Conservation (phyloP, 2,888 invertebrate species). For the Microplitis manilae region DNA sequence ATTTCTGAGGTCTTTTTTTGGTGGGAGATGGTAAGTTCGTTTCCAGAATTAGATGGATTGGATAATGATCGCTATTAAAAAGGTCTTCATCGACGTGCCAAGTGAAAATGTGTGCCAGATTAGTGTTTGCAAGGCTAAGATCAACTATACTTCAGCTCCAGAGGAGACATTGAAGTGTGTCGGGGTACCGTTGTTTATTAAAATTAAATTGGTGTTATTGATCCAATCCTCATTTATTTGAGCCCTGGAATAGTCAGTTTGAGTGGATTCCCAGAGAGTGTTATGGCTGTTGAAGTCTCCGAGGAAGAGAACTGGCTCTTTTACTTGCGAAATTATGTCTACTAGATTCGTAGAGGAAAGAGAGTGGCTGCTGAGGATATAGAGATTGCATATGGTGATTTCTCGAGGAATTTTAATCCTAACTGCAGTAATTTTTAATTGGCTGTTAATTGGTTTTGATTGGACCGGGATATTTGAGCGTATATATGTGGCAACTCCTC, state of each 20-base stretch:
- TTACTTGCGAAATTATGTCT: too few species aligned
- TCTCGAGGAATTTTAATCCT: too few species aligned
- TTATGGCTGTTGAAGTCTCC: neutral
- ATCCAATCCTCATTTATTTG: neutral
- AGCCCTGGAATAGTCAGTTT: neutral
- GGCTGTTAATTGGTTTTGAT: constrained; percentile 32
- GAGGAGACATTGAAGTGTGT: neutral
- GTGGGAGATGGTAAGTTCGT: neutral
- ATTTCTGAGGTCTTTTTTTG: neutral
- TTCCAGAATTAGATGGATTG: neutral
- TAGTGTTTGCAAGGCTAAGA: neutral
- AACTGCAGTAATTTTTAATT: constrained; percentile 34
- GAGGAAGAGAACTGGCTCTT: neutral
- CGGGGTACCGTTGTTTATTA: neutral
- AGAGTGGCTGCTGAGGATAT: constrained; percentile 32
- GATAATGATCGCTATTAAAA: neutral
- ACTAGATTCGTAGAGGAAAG: too few species aligned
- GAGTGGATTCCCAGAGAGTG: neutral
- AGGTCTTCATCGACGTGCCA: neutral
- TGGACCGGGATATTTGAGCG: constrained; percentile 30
- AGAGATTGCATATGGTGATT: constrained; percentile 32
- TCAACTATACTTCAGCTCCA: neutral
- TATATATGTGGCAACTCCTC: constrained; percentile 44
- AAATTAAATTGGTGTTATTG: neutral
- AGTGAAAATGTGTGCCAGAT: neutral